phyloP scores from a whole-genome alignment of 2,113 vertebrate species.

The Proteles cristata region DNA sequence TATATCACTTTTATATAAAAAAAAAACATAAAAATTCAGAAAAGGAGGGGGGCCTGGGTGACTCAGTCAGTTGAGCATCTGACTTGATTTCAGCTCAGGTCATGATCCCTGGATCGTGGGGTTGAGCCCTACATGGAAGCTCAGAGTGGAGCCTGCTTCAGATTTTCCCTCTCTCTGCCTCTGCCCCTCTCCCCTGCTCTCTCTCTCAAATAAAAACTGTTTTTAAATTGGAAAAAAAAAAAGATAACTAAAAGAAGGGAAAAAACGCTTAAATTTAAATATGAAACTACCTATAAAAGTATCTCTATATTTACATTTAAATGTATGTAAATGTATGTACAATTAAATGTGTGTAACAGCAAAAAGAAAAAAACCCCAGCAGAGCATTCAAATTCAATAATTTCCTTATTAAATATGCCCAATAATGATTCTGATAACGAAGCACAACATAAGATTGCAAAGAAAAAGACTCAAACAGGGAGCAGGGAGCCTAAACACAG shows the following conservation, averaged over 20 bases:
- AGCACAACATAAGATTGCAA: neutral
- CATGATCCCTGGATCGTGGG: no score
- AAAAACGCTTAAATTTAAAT: neutral
- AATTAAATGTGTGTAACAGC: neutral
- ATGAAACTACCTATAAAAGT: neutral
- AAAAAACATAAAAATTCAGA: neutral
- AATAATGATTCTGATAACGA: neutral
- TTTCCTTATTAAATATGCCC: neutral
- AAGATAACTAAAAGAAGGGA: neutral
- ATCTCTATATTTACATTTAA: neutral
- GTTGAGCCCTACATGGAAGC: no score
- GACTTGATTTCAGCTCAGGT: no score
- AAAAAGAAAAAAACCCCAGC: neutral
- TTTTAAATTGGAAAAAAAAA: neutral
- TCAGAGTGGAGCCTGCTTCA: no score
- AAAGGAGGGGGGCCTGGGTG: neutral
- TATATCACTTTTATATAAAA: neutral
- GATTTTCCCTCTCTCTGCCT: no score
- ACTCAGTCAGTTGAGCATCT: no score
- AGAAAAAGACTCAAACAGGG: neutral
- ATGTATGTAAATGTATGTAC: neutral
- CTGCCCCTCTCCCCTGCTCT: no score
- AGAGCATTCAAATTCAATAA: neutral
- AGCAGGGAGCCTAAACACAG: accelerated
- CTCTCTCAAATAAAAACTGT: no score